These are phyloP conservation scores for Cyprinodon tularosa DNA, from an alignment of 2,113 vertebrate species.

Conservation along the genomic window DNA sequence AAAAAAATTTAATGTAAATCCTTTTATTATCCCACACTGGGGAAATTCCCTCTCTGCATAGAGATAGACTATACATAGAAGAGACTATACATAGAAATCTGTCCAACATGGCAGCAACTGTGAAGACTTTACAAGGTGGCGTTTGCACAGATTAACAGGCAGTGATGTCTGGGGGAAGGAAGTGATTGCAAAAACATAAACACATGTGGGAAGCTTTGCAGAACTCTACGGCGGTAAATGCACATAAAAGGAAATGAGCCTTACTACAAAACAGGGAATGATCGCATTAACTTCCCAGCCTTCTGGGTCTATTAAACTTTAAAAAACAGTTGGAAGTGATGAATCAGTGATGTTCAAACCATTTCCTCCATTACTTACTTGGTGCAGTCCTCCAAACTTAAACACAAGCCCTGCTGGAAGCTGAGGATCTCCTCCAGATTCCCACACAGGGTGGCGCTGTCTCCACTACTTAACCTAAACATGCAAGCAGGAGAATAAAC, in stretches of 20 bases:
- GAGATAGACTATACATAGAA: no score
- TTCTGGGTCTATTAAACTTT: not conserved
- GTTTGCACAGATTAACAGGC: not conserved
- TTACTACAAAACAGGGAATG: not conserved
- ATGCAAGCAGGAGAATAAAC: not conserved
- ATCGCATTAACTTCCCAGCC: not conserved
- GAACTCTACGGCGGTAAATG: not conserved
- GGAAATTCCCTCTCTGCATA: no score
- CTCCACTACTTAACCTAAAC: slow-evolving; percentile 84
- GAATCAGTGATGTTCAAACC: not conserved
- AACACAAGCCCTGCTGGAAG: slow-evolving; percentile 93
- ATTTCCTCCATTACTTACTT: slow-evolving; percentile 82
- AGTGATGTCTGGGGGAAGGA: slow-evolving; percentile 12
- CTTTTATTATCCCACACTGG: no score
- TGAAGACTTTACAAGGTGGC: not conserved
- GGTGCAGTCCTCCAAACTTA: slow-evolving; percentile 91
- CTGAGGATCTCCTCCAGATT: slow-evolving; percentile 93
- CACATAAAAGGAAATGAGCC: not conserved
- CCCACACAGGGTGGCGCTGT: slow-evolving; percentile 86
- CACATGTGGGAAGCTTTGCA: not conserved
- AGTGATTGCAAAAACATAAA: slow-evolving; percentile 23
- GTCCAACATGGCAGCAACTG: not conserved
- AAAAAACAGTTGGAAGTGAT: not conserved
- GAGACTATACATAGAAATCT: not conserved
- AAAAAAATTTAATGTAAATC: not conserved